These are phyloP conservation scores for Stictonetta naevosa DNA, from an alignment of 2,113 vertebrate genomes.

Conservation along the genomic window DNA sequence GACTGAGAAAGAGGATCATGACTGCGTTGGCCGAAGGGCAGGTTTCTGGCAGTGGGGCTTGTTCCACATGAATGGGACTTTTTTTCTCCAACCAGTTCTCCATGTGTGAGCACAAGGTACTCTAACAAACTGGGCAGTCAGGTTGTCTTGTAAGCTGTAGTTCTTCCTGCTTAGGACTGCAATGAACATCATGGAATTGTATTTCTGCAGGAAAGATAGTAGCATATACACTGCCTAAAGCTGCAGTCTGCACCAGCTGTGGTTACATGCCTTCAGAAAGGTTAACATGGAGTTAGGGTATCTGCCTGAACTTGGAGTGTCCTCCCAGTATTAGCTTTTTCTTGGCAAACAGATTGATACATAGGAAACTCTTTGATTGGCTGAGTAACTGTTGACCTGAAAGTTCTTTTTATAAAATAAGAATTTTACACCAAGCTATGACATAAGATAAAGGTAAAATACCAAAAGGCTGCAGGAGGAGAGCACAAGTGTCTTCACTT, in stretches of 20 bases:
- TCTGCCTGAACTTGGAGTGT: background rate
- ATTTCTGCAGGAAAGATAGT: background rate
- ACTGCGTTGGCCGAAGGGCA: background rate
- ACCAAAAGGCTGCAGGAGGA: background rate
- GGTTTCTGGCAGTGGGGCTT: background rate
- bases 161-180: background rate
- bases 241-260: background rate
- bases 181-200: background rate
- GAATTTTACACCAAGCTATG: background rate
- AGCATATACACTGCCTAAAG: background rate
- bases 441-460: constrained; percentile 35
- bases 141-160: background rate
- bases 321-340: background rate
- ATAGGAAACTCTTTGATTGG: background rate
- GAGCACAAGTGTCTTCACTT: background rate
- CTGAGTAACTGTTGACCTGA: background rate
- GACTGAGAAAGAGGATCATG: rapidly evolving
- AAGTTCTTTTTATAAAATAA: constrained; percentile 22
- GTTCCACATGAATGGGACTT: background rate
- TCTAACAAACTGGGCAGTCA: background rate
- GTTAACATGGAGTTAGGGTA: background rate
- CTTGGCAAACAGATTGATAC: background rate
- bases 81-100: background rate
- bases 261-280: background rate
- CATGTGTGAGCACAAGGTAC: background rate